Percentiles rank a stretch among this genome's conserved stretches.
Conservation (phyloP, 2,797 vertebrate genomes). For the Oreortyx pictus region DNA sequence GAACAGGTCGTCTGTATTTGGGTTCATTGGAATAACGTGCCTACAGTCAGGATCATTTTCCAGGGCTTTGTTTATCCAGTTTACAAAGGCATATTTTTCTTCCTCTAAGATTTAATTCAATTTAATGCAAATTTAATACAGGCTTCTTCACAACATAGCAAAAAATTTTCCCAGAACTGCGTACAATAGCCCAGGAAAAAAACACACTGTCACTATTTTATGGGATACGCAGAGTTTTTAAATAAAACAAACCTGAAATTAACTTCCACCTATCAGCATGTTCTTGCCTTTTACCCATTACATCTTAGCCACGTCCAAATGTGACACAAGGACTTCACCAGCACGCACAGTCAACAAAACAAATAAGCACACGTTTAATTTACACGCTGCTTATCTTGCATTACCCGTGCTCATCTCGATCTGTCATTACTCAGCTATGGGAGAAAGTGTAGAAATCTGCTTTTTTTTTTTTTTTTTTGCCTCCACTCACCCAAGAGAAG, state of each 20-base stretch:
- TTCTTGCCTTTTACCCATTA: background rate
- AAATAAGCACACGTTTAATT: background rate
- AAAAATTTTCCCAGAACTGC: background rate
- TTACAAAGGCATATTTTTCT: conserved; percentile 95
- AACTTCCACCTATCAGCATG: background rate
- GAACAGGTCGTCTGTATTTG: conserved; percentile 91
- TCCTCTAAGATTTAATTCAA: conserved; percentile 86
- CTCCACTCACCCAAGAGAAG: background rate
- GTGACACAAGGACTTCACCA: background rate
- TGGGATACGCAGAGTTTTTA: background rate
- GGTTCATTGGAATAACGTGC: conserved; percentile 94
- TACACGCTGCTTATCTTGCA: background rate
- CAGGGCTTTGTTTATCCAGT: conserved; percentile 98
- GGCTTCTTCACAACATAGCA: background rate
- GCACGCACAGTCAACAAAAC: background rate
- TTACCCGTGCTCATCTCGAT: background rate
- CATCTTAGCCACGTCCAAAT: background rate
- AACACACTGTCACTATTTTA: background rate
- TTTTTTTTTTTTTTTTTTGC: background rate
- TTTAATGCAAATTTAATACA: conserved; percentile 33
- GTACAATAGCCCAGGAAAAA: background rate
- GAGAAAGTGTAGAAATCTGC: background rate
- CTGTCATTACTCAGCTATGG: rapidly evolving
- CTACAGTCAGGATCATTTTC: conserved; percentile 92
- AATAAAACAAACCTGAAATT: background rate